Evolutionary conservation across 2,797 vertebrate species (phyloP).

Genomic region (Chelonia mydas): DNA sequence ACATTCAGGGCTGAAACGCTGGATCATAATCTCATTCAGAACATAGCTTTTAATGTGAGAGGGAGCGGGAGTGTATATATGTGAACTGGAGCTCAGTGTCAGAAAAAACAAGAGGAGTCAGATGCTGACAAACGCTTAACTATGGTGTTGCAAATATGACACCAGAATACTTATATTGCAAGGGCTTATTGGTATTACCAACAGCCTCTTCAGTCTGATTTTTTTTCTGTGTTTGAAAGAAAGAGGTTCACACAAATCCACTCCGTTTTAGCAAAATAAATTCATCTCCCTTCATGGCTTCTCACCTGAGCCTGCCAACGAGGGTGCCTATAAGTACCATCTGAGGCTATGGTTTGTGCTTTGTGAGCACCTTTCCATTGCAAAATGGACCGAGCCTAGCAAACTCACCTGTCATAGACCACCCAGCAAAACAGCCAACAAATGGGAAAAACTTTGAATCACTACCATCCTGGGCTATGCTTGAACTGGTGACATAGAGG

Average conservation of each 20-base stretch:
- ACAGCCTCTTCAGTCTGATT: neutral
- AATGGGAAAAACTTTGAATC: neutral
- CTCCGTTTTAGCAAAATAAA: neutral
- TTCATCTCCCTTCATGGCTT: neutral
- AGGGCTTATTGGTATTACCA: neutral
- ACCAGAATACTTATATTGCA: neutral
- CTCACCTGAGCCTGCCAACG: neutral
- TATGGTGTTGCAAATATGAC: neutral
- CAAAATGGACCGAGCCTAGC: neutral
- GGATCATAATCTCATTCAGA: conserved; percentile 45
- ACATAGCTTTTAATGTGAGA: neutral
- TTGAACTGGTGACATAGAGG: neutral
- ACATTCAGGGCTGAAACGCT: conserved; percentile 42
- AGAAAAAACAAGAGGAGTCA: neutral
- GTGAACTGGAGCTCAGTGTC: neutral
- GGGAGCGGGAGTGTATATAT: neutral
- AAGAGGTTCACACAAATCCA: neutral
- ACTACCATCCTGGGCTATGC: accelerated
- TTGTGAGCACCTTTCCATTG: neutral
- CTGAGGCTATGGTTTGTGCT: neutral
- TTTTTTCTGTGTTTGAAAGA: neutral
- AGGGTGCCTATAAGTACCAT: neutral
- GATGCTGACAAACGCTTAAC: neutral
- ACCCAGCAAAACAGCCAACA: neutral
- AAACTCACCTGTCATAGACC: neutral